Base-by-base conservation (phyloP, 1,140 invertebrate genomes). In the Plodia interpunctella region DNA sequence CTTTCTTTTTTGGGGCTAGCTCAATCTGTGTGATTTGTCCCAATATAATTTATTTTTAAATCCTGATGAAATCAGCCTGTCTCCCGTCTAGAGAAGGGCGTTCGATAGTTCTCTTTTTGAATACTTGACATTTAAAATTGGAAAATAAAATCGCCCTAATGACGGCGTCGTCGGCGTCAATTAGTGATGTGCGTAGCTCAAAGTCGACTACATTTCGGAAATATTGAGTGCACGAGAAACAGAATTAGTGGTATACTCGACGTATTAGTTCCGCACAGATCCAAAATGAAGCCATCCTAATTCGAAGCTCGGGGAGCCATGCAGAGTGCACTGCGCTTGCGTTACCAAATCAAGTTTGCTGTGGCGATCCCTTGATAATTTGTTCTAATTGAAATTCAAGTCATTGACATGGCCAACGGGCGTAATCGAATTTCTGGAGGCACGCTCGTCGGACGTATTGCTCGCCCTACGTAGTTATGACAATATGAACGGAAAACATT, bases 311-410 rank as follows among this genome's bases (percentile, higher is more conserved):
- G 50, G 49, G 51, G 51, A 44, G 38, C 13, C 51, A 10, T 17
- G 35, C 13, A 32, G 53, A 28, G 59, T 50, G 55, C 62, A 72
- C 61, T 77, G 71, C 74, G 81, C 70, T 65, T 78, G 74, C 76
- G 78, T 78, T 73, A 73, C 72, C 82, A 88, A 88, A 88, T 88
- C 85, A 83, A 87, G 85, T 88, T 88, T 82, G 73, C 71, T 74
- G 75, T 69, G 70, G 70, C 75, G 74, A 88, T 88, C 86, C 86
- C 86, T 87, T 84, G 86, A 84, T 88, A 88, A 88, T 88, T 87
- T 86, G 83, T 88, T 86, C 82, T 88, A 88, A 88, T 88, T 88
- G 86, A 88, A 87, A 88, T 88, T 88, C 86, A 80, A 87, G 83
- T 84, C 86, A 88, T 87, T 87, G 82, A 87, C 86, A 78, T 83